phyloP scores from a whole-genome alignment of 2,113 vertebrate genomes.

The Anhinga anhinga region DNA sequence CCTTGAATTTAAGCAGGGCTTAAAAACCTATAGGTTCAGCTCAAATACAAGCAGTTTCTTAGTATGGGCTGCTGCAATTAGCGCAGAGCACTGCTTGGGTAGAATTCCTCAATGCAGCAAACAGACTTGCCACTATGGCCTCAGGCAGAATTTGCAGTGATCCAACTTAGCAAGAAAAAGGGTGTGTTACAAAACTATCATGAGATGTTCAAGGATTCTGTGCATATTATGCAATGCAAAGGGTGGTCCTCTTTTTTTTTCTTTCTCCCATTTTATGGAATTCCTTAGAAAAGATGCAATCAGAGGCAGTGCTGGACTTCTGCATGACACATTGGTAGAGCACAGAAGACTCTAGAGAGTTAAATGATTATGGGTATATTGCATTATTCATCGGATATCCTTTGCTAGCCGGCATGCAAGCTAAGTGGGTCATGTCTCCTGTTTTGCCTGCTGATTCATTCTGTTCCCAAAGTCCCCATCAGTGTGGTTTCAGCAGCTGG shows the following conservation, averaged over 20 bases:
- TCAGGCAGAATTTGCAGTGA: neutral
- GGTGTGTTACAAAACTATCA: neutral
- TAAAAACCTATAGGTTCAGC: neutral
- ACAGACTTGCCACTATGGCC: neutral
- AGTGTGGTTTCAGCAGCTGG: neutral
- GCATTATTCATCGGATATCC: neutral
- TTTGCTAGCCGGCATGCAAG: neutral
- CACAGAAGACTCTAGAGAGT: neutral
- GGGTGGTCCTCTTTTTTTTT: neutral
- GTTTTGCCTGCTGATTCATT: conserved; percentile 14
- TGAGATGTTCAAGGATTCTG: neutral
- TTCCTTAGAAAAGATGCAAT: neutral
- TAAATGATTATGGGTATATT: neutral
- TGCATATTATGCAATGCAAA: neutral
- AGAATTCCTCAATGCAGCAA: neutral
- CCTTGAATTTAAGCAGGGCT: neutral
- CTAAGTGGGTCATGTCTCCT: conserved; percentile 9
- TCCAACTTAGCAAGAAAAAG: neutral
- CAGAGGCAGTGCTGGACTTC: neutral
- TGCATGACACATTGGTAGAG: neutral
- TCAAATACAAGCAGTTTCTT: neutral
- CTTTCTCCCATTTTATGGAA: neutral
- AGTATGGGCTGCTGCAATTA: neutral
- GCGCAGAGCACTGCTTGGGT: neutral
- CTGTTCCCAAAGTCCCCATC: neutral